Percentiles rank a stretch among this genome's conserved stretches.
Evolutionary conservation across 2,888 invertebrate species (phyloP).

Genomic region (Calameuta idolon): DNA sequence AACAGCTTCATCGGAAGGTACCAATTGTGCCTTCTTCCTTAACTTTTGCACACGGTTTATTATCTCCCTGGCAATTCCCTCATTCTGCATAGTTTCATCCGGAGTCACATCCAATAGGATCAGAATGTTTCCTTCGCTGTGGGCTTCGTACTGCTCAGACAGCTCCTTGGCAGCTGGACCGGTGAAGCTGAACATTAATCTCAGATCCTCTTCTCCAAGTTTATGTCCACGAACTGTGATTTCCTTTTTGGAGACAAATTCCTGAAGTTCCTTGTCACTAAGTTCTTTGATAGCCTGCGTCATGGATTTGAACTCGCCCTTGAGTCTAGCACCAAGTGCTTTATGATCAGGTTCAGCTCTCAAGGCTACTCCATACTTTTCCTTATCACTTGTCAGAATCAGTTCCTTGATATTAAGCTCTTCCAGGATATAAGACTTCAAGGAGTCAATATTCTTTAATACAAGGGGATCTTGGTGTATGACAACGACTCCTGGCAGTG

Average conservation of each 20-base stretch:
- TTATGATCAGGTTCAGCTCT: constrained; percentile 97
- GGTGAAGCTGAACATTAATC: constrained; percentile 83
- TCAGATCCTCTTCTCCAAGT: constrained; percentile 82
- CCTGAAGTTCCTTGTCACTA: constrained; percentile 82
- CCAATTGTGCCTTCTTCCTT: constrained; percentile 92
- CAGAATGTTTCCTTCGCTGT: constrained; percentile 89
- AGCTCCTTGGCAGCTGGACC: constrained; percentile 72
- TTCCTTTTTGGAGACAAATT: constrained; percentile 77
- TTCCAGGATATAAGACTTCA: constrained; percentile 88
- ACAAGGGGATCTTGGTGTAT: constrained; percentile 87
- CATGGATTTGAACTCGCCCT: constrained; percentile 90
- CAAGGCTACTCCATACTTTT: constrained; percentile 90
- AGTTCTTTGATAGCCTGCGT: constrained; percentile 84
- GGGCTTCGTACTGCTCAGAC: constrained; percentile 85
- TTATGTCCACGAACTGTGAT: constrained; percentile 81
- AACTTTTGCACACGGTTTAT: constrained; percentile 96
- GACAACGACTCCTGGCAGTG: constrained; percentile 94
- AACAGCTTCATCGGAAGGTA: constrained; percentile 90
- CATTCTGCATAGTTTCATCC: constrained; percentile 90
- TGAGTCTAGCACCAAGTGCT: constrained; percentile 87
- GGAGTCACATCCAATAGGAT: constrained; percentile 91
- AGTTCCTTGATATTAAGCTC: constrained; percentile 93
- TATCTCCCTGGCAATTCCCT: constrained; percentile 95
- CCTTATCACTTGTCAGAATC: constrained; percentile 88
- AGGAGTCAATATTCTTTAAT: constrained; percentile 80